These are phyloP conservation scores for Patagioenas fasciata DNA, from an alignment of 2,113 vertebrate species.

Conservation along the genomic window DNA sequence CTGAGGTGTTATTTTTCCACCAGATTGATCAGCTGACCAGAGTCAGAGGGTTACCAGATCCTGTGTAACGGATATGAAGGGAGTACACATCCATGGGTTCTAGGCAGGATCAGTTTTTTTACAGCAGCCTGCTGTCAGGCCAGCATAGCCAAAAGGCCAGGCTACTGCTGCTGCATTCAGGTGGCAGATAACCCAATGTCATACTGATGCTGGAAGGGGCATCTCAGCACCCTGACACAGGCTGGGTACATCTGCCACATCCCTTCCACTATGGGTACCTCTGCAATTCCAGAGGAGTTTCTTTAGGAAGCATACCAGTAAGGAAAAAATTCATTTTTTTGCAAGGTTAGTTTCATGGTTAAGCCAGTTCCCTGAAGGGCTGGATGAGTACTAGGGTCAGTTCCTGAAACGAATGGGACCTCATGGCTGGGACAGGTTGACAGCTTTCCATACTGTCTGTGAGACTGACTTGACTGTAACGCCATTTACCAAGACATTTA, in stretches of 20 bases:
- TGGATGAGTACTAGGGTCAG: neutral
- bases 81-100: neutral
- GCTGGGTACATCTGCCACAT: neutral
- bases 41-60: neutral
- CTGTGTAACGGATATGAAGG: fast-evolving
- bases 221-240: fast-evolving
- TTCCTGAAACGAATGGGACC: neutral
- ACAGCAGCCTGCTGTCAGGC: neutral
- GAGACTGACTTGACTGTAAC: neutral
- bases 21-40: neutral
- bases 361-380: neutral
- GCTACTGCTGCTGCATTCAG: neutral
- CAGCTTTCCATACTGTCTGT: neutral
- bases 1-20: constrained; percentile 21
- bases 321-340: neutral
- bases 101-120: neutral
- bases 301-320: neutral
- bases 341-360: neutral
- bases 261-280: neutral
- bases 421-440: neutral
- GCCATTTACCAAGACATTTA: neutral
- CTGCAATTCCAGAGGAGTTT: neutral
- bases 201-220: neutral
- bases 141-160: neutral
- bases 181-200: neutral